phyloP scores from a whole-genome alignment of 1,140 invertebrate species.

The Drosophila kohkoa region DNA sequence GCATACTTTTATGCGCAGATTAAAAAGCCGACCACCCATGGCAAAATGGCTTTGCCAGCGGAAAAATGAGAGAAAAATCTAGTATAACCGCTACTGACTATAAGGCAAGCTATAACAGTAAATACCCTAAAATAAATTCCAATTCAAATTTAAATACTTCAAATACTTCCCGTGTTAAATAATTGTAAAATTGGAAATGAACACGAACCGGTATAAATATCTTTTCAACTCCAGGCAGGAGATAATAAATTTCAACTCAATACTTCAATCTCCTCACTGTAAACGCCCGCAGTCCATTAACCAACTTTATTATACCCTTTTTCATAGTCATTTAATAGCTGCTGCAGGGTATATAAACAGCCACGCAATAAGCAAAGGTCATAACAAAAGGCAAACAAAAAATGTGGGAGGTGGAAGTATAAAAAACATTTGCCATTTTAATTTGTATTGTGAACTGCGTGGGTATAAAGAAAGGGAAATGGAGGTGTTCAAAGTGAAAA shows the following conservation, averaged over 20 bases:
- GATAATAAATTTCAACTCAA: slow-evolving; percentile 8
- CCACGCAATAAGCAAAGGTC: slow-evolving; percentile 37
- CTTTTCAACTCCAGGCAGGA: background rate
- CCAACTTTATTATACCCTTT: slow-evolving; percentile 14
- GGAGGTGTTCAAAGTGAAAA: slow-evolving; percentile 17
- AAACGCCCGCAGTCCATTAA: slow-evolving; percentile 2
- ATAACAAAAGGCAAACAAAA: slow-evolving; percentile 46
- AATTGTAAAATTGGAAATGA: slow-evolving; percentile 1
- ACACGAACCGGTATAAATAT: background rate
- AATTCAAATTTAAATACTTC: background rate
- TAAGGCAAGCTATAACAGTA: background rate
- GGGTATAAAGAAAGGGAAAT: background rate
- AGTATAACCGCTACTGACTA: background rate
- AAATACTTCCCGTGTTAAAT: background rate
- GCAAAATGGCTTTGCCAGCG: slow-evolving; percentile 20
- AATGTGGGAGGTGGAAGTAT: slow-evolving; percentile 6
- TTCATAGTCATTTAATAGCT: slow-evolving; percentile 2
- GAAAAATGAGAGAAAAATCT: slow-evolving; percentile 29
- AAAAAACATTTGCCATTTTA: slow-evolving; percentile 51
- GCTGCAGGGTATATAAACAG: slow-evolving; percentile 29
- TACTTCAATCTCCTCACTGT: background rate
- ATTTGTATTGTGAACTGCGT: slow-evolving; percentile 48
- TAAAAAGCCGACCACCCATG: slow-evolving; percentile 52
- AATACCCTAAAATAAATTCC: slow-evolving; percentile 1
- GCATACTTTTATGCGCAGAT: slow-evolving; percentile 57